These are phyloP conservation scores for Gopherus flavomarginatus DNA, from an alignment of 2,113 vertebrate genomes.

Conservation along the genomic window DNA sequence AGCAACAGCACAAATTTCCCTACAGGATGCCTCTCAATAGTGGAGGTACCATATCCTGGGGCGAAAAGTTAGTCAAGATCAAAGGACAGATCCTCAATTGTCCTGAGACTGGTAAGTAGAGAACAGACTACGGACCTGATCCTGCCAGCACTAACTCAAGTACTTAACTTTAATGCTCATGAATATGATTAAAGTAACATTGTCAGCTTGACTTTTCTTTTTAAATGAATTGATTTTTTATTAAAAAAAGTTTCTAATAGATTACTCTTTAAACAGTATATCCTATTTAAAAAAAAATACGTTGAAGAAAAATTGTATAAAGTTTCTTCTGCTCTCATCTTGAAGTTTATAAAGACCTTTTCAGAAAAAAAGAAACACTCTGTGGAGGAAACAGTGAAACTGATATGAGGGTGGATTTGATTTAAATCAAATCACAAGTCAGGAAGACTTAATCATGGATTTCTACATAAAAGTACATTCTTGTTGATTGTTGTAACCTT, in stretches of 20 bases:
- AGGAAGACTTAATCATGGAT: too few relatives aligned
- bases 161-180: background rate
- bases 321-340: background rate
- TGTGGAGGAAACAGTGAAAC: background rate
- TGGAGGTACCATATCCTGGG: background rate
- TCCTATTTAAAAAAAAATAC: background rate
- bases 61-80: background rate
- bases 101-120: background rate
- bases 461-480: too few relatives aligned
- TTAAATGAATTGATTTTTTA: background rate
- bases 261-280: background rate
- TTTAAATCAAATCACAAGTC: too few relatives aligned
- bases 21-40: background rate
- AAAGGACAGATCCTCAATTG: background rate
- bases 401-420: too few relatives aligned
- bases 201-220: background rate
- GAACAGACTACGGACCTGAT: background rate
- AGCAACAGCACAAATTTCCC: background rate
- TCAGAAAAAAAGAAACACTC: background rate
- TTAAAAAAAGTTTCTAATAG: background rate
- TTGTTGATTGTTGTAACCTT: too few relatives aligned
- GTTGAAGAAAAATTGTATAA: background rate
- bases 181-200: rapidly evolving
- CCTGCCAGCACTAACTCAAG: background rate
- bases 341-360: background rate